phyloP scores from a whole-genome alignment of 2,797 vertebrate species.

The Falco berigora region DNA sequence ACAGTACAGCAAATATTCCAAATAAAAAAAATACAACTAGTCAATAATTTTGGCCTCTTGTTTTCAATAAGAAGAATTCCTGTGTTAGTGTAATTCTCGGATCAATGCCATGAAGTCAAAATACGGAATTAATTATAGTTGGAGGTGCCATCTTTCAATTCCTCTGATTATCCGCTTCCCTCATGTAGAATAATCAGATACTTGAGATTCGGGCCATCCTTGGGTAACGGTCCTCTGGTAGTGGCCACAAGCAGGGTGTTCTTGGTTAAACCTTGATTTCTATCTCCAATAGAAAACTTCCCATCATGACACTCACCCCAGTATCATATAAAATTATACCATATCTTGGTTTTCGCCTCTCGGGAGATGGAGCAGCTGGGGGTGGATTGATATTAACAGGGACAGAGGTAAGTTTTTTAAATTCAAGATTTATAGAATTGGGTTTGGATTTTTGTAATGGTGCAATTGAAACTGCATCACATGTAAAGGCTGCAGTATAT shows the following conservation, averaged over 20 bases:
- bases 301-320: not conserved
- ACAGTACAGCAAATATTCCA: not conserved
- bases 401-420: not conserved
- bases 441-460: not conserved
- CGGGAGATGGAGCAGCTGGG: rapidly evolving
- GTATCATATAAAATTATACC: rapidly evolving
- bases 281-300: not conserved
- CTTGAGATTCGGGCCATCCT: not conserved
- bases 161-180: not conserved
- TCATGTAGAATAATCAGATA: not conserved
- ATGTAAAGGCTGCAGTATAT: not conserved
- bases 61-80: not conserved
- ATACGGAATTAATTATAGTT: not conserved
- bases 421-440: not conserved
- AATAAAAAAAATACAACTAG: not conserved
- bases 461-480: not conserved
- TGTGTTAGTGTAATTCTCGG: not conserved
- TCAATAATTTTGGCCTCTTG: not conserved
- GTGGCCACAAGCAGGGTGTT: not conserved
- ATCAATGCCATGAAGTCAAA: not conserved
- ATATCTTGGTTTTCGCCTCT: not conserved
- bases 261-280: not conserved
- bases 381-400: not conserved
- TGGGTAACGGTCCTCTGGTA: not conserved
- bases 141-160: not conserved